Base-by-base conservation (phyloP, 2,888 invertebrate species). In the Tetragonisca angustula region DNA sequence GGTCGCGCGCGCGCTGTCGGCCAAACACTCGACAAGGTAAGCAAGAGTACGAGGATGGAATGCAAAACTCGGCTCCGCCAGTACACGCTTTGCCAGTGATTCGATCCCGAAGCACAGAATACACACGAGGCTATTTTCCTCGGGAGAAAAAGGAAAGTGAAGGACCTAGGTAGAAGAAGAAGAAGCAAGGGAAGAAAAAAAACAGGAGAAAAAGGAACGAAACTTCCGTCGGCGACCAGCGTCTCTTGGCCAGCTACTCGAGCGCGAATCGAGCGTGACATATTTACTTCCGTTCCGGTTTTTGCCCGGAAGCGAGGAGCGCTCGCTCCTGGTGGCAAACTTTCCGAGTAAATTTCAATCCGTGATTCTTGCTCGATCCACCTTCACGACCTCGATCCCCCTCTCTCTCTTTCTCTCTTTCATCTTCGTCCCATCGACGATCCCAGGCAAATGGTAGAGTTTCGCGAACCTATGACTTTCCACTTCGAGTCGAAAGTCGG, bases 271-370 rank as follows among this genome's bases (percentile, higher is more conserved):
- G 84, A 73, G 65, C 69, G 79, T 80, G 79, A 84, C 83, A 79
- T 85, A 85, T 85, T 79, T 85, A 85, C 79, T 74, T 80, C 77
- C 74, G 61, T 68, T 52, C 70, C 73, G 67, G 75, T 76, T 70
- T 76, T 83, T 71, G 70, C 81, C 67, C 72, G 76, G 62, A 77
- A 81, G 56, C 65, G 62, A 71, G 69, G 36, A 59, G 69, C 54
- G 67, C 73, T 43, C 43, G 43, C 43, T 43, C 76, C 32, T 79
- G 69, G 52, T 75, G 72, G 74, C 80, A 78, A 85, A 85, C 76
- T 84, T 85, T 81, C 67, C 84, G 77, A 84, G 84, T 85, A 84
- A 85, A 85, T 84, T 84, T 85, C 85, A 74, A 81, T 85, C 75
- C 78, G 68, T 69, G 79, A 76, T 83, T 76, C 84, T 75, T 72